Conservation (phyloP, 2,888 invertebrate species). For the Lumbricus terrestris region DNA sequence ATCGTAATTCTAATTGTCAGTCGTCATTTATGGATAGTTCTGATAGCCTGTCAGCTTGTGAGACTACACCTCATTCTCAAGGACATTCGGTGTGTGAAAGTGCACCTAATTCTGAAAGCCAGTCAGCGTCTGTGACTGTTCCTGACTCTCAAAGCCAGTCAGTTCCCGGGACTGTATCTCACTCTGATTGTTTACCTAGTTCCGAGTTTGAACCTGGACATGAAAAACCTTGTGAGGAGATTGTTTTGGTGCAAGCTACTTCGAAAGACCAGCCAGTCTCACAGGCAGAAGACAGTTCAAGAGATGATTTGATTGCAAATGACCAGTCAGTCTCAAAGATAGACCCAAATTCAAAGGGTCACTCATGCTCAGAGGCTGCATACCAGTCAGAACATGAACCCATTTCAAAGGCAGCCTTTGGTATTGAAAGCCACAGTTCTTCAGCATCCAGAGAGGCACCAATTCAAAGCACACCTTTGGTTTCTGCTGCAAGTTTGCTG, state of each 20-base stretch:
- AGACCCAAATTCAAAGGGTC: neutral
- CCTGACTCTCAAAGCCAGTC: neutral
- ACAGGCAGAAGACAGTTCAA: neutral
- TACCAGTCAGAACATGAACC: neutral
- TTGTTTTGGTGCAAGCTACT: neutral
- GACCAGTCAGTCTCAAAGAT: neutral
- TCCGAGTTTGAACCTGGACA: neutral
- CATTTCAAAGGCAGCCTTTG: neutral
- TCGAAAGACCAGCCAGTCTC: neutral
- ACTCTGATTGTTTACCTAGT: neutral
- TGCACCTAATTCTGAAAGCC: neutral
- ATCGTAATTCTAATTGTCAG: neutral
- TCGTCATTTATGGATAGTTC: neutral
- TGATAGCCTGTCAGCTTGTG: neutral
- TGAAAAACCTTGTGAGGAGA: neutral
- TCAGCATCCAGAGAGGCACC: neutral
- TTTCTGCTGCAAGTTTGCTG: neutral
- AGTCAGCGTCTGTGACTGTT: neutral
- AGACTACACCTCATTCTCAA: neutral
- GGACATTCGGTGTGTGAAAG: neutral
- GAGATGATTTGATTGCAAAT: neutral
- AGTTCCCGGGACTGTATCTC: neutral
- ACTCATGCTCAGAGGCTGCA: neutral
- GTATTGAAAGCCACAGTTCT: neutral
- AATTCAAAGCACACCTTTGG: neutral